Conservation (phyloP, 2,888 invertebrate species). For the Adela reaumurella region DNA sequence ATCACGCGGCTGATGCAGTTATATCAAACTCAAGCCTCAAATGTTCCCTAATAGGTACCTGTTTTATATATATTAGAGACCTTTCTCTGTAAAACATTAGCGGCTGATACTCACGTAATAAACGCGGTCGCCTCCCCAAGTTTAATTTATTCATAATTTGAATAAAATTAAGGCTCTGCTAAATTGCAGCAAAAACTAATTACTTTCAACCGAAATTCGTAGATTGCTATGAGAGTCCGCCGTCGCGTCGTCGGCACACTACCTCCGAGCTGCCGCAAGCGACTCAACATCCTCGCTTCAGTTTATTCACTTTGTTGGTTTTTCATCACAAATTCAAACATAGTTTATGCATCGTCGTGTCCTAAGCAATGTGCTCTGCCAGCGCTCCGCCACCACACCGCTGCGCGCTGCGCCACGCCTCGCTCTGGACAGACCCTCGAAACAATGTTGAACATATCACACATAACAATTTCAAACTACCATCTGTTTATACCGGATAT, state of each 20-base stretch:
- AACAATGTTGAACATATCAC: no score
- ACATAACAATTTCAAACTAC: no score
- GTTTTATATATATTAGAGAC: no score
- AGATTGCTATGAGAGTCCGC: background rate
- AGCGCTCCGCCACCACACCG: background rate
- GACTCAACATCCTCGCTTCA: background rate
- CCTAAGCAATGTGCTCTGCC: conserved; percentile 2
- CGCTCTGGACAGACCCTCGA: no score
- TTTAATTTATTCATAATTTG: background rate
- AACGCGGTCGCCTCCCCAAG: no score
- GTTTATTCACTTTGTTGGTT: conserved; percentile 16
- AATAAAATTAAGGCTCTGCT: background rate
- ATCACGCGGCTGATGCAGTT: no score
- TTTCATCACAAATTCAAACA: conserved; percentile 21
- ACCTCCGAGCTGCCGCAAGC: background rate
- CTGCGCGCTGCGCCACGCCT: no score
- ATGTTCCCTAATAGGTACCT: no score
- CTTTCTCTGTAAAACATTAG: no score
- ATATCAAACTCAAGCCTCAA: no score
- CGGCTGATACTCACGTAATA: no score
- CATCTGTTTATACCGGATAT: no score
- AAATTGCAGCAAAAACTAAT: background rate
- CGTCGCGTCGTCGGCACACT: background rate
- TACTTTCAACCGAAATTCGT: background rate
- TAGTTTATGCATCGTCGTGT: conserved; percentile 16